Evolutionary conservation across 2,888 invertebrate genomes (phyloP).

Genomic region (Pseudococcus jackbeardsleyi): DNA sequence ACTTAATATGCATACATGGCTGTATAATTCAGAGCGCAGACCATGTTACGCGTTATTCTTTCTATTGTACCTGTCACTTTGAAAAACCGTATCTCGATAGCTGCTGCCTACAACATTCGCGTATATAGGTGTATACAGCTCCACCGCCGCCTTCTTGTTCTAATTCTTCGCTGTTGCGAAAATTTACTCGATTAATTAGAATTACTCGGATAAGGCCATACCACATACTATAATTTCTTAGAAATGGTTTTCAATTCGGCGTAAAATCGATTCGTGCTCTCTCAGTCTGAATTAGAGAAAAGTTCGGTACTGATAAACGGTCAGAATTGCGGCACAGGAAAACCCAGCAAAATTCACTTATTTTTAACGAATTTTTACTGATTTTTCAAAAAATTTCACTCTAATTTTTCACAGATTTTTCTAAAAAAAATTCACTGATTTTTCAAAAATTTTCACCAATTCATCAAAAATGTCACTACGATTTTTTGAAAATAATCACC

Average conservation of each 20-base stretch:
- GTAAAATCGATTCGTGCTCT: neutral
- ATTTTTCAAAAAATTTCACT: too few species aligned
- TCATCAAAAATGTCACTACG: too few species aligned
- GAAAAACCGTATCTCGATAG: neutral
- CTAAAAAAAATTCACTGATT: too few species aligned
- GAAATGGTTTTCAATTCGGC: neutral
- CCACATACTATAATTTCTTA: too few species aligned
- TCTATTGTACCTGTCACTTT: slow-evolving; percentile 43
- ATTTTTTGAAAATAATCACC: too few species aligned
- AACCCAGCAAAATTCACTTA: too few species aligned
- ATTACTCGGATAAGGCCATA: neutral
- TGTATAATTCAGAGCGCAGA: neutral
- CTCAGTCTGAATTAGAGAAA: too few species aligned
- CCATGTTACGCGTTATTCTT: slow-evolving; percentile 47
- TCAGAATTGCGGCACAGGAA: too few species aligned
- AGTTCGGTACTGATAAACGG: too few species aligned
- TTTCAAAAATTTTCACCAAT: too few species aligned
- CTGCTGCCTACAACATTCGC: neutral
- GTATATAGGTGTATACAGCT: neutral
- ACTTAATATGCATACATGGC: slow-evolving; percentile 34
- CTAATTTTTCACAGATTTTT: too few species aligned
- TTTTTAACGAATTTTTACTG: too few species aligned
- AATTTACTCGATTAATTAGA: neutral
- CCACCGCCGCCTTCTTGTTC: neutral
- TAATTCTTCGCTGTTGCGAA: slow-evolving; percentile 44